Percentiles rank a stretch among this genome's conserved stretches.
phyloP scores from a whole-genome alignment of 1,140 invertebrate genomes.

The Drosophila simulans region DNA sequence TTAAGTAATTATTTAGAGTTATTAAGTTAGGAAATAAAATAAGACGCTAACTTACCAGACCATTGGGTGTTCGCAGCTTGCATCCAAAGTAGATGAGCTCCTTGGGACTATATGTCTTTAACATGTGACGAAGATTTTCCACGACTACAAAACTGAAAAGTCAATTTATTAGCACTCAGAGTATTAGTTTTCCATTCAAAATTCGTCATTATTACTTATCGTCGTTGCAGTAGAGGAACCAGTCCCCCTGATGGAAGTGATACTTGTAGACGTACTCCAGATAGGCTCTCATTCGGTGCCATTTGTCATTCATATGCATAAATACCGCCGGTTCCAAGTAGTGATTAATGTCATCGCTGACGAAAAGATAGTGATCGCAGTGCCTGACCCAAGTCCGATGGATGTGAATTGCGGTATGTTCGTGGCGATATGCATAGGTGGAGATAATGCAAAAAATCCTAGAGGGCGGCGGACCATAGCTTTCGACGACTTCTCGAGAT shows the following conservation, averaged over 20 bases:
- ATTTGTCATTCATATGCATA: slow-evolving; percentile 36
- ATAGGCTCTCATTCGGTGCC: slow-evolving; percentile 45
- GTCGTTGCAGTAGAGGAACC: slow-evolving; percentile 66
- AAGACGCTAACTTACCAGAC: slow-evolving; percentile 21
- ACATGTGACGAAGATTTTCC: slow-evolving; percentile 63
- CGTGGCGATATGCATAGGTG: slow-evolving; percentile 41
- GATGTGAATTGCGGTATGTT: slow-evolving; percentile 32
- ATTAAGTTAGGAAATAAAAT: not conserved
- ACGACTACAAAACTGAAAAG: slow-evolving; percentile 62
- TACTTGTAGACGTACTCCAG: slow-evolving; percentile 61
- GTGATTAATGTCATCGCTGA: slow-evolving; percentile 57
- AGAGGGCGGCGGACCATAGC: not conserved
- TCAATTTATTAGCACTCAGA: not conserved
- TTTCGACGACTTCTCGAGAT: too few species aligned
- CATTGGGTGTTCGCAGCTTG: slow-evolving; percentile 32
- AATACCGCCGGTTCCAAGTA: slow-evolving; percentile 60
- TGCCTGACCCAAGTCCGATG: slow-evolving; percentile 57
- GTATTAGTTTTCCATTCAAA: too few species aligned
- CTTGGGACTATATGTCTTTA: slow-evolving; percentile 34
- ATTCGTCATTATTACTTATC: slow-evolving; percentile 50
- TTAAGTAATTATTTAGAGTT: too few species aligned
- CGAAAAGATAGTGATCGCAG: slow-evolving; percentile 64
- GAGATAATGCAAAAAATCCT: slow-evolving; percentile 68
- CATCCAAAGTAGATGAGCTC: slow-evolving; percentile 71
- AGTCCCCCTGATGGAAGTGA: slow-evolving; percentile 60